A percentile compares a stretch with the other conserved stretches of the same genome.
Evolutionary conservation across 1,140 invertebrate species (phyloP).

Genomic region (Druon quercuslanigerum): DNA sequence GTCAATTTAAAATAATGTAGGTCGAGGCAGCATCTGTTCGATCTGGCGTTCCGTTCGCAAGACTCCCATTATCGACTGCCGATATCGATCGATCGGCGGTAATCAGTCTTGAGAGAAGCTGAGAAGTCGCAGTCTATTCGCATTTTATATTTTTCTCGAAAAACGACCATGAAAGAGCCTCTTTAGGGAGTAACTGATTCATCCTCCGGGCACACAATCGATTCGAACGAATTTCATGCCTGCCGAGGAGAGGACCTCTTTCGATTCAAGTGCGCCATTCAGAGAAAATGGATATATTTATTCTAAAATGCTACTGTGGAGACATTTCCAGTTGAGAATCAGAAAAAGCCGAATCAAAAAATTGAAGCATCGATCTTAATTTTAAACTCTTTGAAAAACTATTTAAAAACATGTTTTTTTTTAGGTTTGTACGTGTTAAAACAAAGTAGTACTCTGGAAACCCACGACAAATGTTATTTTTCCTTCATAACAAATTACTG

Average conservation of each 20-base stretch:
- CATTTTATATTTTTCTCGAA: slow-evolving; percentile 20
- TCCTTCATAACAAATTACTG: too few species aligned
- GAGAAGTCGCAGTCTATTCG: slow-evolving; percentile 24
- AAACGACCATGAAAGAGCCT: slow-evolving; percentile 31
- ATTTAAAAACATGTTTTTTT: too few species aligned
- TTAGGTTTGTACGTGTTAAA: too few species aligned
- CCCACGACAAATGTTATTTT: too few species aligned
- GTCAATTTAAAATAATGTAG: slow-evolving; percentile 28
- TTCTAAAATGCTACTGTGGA: neutral
- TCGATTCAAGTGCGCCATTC: slow-evolving; percentile 39
- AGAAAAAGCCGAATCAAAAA: neutral
- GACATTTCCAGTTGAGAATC: neutral
- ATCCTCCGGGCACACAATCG: slow-evolving; percentile 38
- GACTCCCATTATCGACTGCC: slow-evolving; percentile 23
- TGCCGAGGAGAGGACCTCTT: slow-evolving; percentile 37
- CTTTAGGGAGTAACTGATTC: slow-evolving; percentile 32
- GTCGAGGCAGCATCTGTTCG: slow-evolving; percentile 27
- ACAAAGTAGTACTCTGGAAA: too few species aligned
- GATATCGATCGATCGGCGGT: slow-evolving; percentile 22
- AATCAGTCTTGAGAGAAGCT: slow-evolving; percentile 29
- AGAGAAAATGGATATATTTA: slow-evolving; percentile 31
- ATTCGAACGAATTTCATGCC: slow-evolving; percentile 45
- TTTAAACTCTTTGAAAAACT: too few species aligned
- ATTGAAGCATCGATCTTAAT: neutral
- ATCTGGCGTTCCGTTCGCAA: slow-evolving; percentile 14